Base-by-base conservation (phyloP, 2,113 vertebrate species). In the Okapia johnstoni region DNA sequence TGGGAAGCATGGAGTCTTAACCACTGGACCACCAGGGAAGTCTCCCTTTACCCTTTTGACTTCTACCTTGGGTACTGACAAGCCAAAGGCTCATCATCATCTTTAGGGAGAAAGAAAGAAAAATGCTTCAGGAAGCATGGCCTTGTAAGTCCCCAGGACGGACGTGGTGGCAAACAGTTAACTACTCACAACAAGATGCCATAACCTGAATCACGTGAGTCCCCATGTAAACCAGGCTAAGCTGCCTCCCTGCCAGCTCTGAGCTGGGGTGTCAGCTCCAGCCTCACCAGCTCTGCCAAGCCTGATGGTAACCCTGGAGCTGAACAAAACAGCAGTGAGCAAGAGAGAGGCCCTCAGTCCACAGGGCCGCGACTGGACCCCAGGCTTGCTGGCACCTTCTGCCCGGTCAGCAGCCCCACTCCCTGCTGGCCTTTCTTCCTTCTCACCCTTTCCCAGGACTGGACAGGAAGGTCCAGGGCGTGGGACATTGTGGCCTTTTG, bases 331-430 rank as follows among this genome's bases (percentile, higher is more conserved):
- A 43, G 55, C 25, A 40, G 21, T 3, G 23, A 54, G 66, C 11
- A 1, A 33, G 73, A 52, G 85, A 23, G 85, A 33, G 85, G 40
- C 50, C 93, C 79, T n/a, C 0, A 7, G 85, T 7, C 77, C 52
- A 3, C 1, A 0, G 36, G 73, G 48, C 90, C 1, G 2, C 0
- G 7, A 30, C 17, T 0, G 0, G 66, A 21, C 23, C 26, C 77
- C 28, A 8, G 89, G 86, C 77, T 88, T 11, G 63, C 57, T 48
- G 73, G 73, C 52, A n/a, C 50, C 60, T 73, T 36, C 61, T 3
- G 1, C 52, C 12, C 1, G 0, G 16, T 70, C 11, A 11, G 8
- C 50, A 33, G 73, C 85, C 52, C 73, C 14, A 9, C 23, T 93
- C 33, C 73, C 85, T 14, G 91, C 81, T 36, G 85, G 91, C 36